Base-by-base conservation (phyloP, 2,113 vertebrate species). In the Tenebrosternarchus preto region DNA sequence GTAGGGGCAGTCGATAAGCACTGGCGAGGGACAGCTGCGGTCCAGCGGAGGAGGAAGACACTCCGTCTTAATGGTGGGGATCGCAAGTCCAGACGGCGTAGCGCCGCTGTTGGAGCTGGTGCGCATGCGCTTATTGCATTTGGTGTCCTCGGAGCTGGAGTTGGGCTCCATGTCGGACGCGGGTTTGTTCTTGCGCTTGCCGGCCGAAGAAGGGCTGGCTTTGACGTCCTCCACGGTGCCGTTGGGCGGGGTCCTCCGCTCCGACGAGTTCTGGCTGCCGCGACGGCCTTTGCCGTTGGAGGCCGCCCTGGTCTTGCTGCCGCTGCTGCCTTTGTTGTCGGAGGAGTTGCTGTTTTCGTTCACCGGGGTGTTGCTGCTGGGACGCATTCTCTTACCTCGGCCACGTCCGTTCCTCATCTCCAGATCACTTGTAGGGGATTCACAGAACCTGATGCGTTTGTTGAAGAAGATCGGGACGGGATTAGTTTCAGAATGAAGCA, bases 71-170 rank as follows among this genome's bases (percentile, higher is more conserved):
- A 95, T 90, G 0, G 92, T 88, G 0, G 95, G 88, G 33, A 94
- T 87, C 36, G 92, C 86, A 16, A 93, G 43, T 73, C 88, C 86
- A 5, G 91, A 84, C 19, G 91, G 0, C 85, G 90, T 59, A 83
- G 90, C 78, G 89, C 89, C 0, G 87, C 91, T 76, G 92, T 94
- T 76, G 87, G 97, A 99, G 86, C 98, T 99, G 0, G 97, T 98
- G 81, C 97, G 95, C 90, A 98, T 97, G 31, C 97, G 95, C 85
- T 99, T 99, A 93, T 96, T 98, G 88, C 96, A 97, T 92, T 97
- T 99, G 81, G 94, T 96, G 89, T 98, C 97, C 94, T 98, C 97
- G 0, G 97, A 99, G 88, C 97, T 99, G n/a, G 97, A 99, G 88
- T 97, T 99, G n/a, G 98, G 95, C 82, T 99, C 96, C 95, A 99